Evolutionary conservation across 2,888 invertebrate genomes (phyloP), one percentile per base, ranked within the genome.

Genomic region (Drosophila mayaguana): DNA sequence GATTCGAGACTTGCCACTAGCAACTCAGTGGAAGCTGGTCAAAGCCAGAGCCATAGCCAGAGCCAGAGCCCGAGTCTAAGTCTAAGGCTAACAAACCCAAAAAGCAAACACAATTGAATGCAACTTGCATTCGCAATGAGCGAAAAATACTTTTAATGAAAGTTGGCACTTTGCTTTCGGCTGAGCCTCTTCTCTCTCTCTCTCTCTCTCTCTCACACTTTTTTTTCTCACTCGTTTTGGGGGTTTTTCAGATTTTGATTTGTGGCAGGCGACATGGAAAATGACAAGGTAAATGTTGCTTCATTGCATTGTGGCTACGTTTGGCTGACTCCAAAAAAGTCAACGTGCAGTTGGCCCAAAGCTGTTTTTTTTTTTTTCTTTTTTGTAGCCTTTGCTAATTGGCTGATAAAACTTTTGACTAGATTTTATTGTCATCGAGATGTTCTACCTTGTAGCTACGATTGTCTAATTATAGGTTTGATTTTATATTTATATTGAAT

Each of bases 61-160:
- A 71, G 56, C 36, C 72, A 32, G n/a, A 18, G 51, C 34, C 54
- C 36, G 16, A 18, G 20, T 32, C 62, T 14, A 11, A n/a, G 28
- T 78, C 57, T 69, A 74, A 54, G 79, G 71, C 83, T 78, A 73
- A 72, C 85, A 80, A 75, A 82, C 78, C 61, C 67, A 72, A 83
- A 63, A 63, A 59, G 38, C 57, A 78, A 79, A 51, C 67, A 90
- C 90, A 87, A 83, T 89, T 83, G 90, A 89, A 89, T 87, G 80
- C 90, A 70, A 70, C 69, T 82, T 80, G 81, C 86, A 90, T 81
- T 83, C 64, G 72, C 90, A 83, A 88, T 88, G 89, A 83, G 81
- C 78, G 64, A 72, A 82, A 87, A 87, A 87, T 87, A 90, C 86
- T 87, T 87, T 90, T 90, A 87, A 87, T 87, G 86, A 87, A 87